phyloP scores from a whole-genome alignment of 2,797 vertebrate species.

The Euphonia xanthogaster region DNA sequence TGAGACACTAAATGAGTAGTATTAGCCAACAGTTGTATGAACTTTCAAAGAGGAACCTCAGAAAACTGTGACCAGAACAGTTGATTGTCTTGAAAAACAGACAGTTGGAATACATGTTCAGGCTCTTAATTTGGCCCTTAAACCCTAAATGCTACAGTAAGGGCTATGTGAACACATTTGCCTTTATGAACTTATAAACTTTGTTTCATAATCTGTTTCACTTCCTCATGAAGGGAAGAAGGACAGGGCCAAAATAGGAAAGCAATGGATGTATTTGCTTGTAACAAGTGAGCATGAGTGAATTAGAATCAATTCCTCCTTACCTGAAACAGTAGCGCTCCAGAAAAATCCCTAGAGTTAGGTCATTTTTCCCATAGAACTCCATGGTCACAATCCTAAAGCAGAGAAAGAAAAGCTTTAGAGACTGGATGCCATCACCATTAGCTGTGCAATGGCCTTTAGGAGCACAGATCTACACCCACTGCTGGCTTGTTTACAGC shows the following conservation, averaged over 20 bases:
- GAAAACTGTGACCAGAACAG: not conserved
- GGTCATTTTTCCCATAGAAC: slow-evolving; percentile 98
- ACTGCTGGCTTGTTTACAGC: not conserved
- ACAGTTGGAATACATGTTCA: not conserved
- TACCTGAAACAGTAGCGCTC: slow-evolving; percentile 98
- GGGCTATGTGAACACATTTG: not conserved
- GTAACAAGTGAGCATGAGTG: not conserved
- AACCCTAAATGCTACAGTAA: not conserved
- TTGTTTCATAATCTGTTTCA: not conserved
- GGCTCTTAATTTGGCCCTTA: not conserved
- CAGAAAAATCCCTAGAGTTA: slow-evolving; percentile 94
- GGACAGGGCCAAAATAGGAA: not conserved
- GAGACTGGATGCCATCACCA: not conserved
- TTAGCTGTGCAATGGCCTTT: not conserved
- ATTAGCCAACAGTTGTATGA: not conserved
- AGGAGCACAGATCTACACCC: not conserved
- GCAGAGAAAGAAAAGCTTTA: slow-evolving; percentile 16
- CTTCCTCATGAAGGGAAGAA: not conserved
- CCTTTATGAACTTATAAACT: not conserved
- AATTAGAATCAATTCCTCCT: not conserved
- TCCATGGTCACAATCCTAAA: slow-evolving; percentile 98
- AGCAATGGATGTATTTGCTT: not conserved
- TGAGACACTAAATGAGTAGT: not conserved
- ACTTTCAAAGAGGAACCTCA: not conserved
- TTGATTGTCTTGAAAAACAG: not conserved